Conservation (phyloP, 2,888 invertebrate species). For the Dilophus febrilis region DNA sequence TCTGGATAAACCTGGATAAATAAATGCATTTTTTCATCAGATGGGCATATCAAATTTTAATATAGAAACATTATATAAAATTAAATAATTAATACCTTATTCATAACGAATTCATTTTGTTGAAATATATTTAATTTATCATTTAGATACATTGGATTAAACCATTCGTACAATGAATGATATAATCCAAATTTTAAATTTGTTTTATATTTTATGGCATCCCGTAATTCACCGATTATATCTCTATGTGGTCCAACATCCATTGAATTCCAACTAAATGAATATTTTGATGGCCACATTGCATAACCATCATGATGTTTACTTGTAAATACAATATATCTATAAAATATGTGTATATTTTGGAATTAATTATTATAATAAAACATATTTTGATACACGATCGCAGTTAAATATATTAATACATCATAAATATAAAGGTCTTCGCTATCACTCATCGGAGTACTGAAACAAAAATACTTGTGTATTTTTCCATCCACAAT, state of each 20-base stretch:
- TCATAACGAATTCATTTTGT: slow-evolving; percentile 45
- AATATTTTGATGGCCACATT: slow-evolving; percentile 63
- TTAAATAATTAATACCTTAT: no score
- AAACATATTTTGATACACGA: no score
- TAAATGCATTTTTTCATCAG: neutral
- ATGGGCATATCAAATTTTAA: no score
- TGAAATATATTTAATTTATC: slow-evolving; percentile 49
- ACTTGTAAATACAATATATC: slow-evolving; percentile 67
- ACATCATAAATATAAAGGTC: no score
- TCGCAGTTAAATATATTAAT: no score
- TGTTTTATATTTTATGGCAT: slow-evolving; percentile 42
- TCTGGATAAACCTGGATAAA: slow-evolving; percentile 57
- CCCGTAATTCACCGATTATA: slow-evolving; percentile 57
- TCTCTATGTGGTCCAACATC: slow-evolving; percentile 64
- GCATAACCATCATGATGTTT: slow-evolving; percentile 83
- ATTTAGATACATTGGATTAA: slow-evolving; percentile 56
- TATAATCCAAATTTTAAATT: slow-evolving; percentile 64
- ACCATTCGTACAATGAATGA: slow-evolving; percentile 80
- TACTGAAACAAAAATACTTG: no score
- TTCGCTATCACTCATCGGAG: no score
- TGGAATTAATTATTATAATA: no score
- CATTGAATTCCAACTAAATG: slow-evolving; percentile 71
- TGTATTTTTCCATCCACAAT: no score
- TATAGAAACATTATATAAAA: no score
- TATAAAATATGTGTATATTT: slow-evolving; percentile 32